Base-by-base conservation (phyloP, 2,797 vertebrate species). In the Heteromormyrus szaboi region DNA sequence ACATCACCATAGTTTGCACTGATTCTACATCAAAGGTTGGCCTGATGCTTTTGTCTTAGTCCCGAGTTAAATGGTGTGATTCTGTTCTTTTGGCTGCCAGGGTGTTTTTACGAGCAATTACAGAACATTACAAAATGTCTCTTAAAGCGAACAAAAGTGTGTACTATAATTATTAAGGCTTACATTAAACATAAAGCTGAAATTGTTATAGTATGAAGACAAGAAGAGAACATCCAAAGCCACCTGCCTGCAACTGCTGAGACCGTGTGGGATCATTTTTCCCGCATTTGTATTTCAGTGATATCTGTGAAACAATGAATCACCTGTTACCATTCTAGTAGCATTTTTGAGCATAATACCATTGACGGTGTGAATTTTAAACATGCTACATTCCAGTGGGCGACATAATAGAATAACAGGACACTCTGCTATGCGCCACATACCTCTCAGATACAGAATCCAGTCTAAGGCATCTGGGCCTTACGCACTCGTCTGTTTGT, bases 11-110 rank as follows among this genome's bases (percentile, higher is more conserved):
- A 22, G 83, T 59, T 48, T 4, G 19, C 51, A 6, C 56, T 68
- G 87, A 88, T 68, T 88, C 87, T 53, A 72, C 33, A 85, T 88
- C 88, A 90, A 88, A 88, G 88, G n/a, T n/a, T 22, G 6, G 48
- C 17, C 68, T 11, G n/a, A 53, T 37, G 2, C 25, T 41, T 81
- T 50, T 50, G 56, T 68, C 44, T 72, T 84, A 86, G 46, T 83
- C 22, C 51, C 41, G 53, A 59, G 37, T n/a, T 41, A 83, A 76
- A n/a, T 84, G 12, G 41, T 79, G 50, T 81, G 25, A 88, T n/a
- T 37, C 76, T 22, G 19, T 37, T 41, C 62, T 4, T 85, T 3
- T 25, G 54, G 33, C 53, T 59, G 44, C 53, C 9, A 44, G 19
- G 11, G 33, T 48, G 76, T 62, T 59, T 56, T 83, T 14, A 56